A percentile compares a stretch with the other conserved stretches of the same genome.
These are phyloP conservation scores for Aethes cnicana DNA, from an alignment of 2,888 invertebrate genomes.

Conservation along the genomic window DNA sequence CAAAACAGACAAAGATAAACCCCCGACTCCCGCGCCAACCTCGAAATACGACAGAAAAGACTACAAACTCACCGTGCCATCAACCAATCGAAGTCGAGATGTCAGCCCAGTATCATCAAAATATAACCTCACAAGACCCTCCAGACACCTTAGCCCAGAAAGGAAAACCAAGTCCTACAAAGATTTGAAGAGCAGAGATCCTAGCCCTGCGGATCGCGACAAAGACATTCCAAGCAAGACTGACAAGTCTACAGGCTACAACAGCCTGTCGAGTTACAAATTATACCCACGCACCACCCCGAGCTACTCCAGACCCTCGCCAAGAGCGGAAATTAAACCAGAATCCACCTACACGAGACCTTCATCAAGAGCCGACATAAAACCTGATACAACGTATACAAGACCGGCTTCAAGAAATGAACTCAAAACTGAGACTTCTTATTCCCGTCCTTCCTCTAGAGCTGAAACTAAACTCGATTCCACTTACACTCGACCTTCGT, in stretches of 20 bases:
- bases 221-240: conserved; percentile 82
- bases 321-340: conserved; percentile 59
- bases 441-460: conserved; percentile 18
- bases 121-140: conserved; percentile 65
- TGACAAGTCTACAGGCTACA: conserved; percentile 79
- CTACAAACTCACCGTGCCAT: conserved; percentile 71
- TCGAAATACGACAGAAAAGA: conserved; percentile 65
- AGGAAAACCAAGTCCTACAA: conserved; percentile 66
- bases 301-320: conserved; percentile 60
- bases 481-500: conserved; percentile 60
- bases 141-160: conserved; percentile 78
- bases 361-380: conserved; percentile 7
- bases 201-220: conserved; percentile 79
- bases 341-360: conserved; percentile 10
- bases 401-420: conserved; percentile 18
- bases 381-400: background rate
- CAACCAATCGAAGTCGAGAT: conserved; percentile 75
- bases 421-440: conserved; percentile 4
- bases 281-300: conserved; percentile 76
- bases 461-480: conserved; percentile 35
- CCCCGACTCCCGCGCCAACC: conserved; percentile 28
- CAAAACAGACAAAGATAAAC: conserved; percentile 42
- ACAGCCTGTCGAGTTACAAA: conserved; percentile 75
- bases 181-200: conserved; percentile 76
- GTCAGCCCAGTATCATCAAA: conserved; percentile 80